Evolutionary conservation across 2,888 invertebrate species (phyloP).

Genomic region (Drosophila acutilabella): DNA sequence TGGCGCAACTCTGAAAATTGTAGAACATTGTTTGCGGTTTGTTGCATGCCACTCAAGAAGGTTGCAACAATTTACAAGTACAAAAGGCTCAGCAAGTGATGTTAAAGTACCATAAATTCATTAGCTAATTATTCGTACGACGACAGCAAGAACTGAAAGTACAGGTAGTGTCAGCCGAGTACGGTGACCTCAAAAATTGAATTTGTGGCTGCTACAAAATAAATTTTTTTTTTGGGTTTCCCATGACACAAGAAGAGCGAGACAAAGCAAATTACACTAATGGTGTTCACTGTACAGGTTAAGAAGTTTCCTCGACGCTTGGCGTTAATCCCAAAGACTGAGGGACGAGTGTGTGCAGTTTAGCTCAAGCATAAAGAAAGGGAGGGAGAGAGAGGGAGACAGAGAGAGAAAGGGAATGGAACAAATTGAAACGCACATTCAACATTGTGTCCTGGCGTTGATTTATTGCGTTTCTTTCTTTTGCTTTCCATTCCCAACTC

Average conservation of each 20-base stretch:
- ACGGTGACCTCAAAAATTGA: conserved; percentile 58
- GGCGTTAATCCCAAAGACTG: conserved; percentile 55
- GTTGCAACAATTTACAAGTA: conserved; percentile 71
- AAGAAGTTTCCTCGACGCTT: conserved; percentile 62
- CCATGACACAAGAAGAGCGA: conserved; percentile 16
- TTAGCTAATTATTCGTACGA: conserved; percentile 58
- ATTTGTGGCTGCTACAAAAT: conserved; percentile 39
- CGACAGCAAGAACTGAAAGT: neutral
- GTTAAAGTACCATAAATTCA: conserved; percentile 45
- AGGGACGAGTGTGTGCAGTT: conserved; percentile 23
- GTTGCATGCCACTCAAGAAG: conserved; percentile 6
- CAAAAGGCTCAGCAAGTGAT: conserved; percentile 40
- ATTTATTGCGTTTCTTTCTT: conserved; percentile 57
- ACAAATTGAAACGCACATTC: conserved; percentile 44
- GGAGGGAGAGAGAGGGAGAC: conserved; percentile 6
- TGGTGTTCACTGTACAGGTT: conserved; percentile 62
- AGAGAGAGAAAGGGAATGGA: conserved; percentile 2
- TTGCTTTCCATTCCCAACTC: neutral
- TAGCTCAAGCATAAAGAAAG: conserved; percentile 6
- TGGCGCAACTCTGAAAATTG: conserved; percentile 63
- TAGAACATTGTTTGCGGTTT: conserved; percentile 33
- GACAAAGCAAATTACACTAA: conserved; percentile 76
- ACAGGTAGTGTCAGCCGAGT: conserved; percentile 49
- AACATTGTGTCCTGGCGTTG: conserved; percentile 41
- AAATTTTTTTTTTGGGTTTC: conserved; percentile 61